A percentile compares a stretch with the other conserved stretches of the same genome.
Evolutionary conservation across 2,113 vertebrate genomes (phyloP).

Genomic region (Nibea coibor): DNA sequence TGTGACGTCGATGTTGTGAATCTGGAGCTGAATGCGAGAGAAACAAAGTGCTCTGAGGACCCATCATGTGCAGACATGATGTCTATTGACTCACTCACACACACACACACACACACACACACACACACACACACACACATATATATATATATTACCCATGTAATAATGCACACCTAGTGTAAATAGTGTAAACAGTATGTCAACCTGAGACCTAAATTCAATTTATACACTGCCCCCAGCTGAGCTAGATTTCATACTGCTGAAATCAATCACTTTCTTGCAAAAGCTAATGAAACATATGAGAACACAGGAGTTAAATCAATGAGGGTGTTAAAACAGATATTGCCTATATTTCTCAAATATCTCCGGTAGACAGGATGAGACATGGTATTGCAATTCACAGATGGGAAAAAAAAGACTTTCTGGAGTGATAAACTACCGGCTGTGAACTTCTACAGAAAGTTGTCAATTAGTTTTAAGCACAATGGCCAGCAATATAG

Average conservation of each 20-base stretch:
- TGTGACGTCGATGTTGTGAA: slow-evolving; percentile 15
- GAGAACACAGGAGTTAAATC: slow-evolving; percentile 61
- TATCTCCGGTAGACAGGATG: slow-evolving; percentile 15
- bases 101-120: not conserved
- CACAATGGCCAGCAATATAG: not conserved
- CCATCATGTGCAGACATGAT: slow-evolving; percentile 27
- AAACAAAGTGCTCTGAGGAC: slow-evolving; percentile 18
- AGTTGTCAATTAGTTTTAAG: slow-evolving; percentile 21
- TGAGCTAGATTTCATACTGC: slow-evolving; percentile 45
- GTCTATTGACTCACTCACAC: slow-evolving; percentile 26
- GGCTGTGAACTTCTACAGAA: not conserved
- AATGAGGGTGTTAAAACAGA: slow-evolving; percentile 50
- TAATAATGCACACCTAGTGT: slow-evolving; percentile 39
- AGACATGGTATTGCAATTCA: slow-evolving; percentile 4
- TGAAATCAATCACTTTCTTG: slow-evolving; percentile 70
- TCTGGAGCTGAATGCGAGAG: slow-evolving; percentile 5
- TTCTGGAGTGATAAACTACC: slow-evolving; percentile 7
- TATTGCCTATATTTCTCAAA: slow-evolving; percentile 47
- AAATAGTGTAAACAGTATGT: slow-evolving; percentile 60
- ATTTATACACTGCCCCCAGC: slow-evolving; percentile 60
- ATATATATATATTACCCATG: not conserved
- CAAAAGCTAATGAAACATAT: slow-evolving; percentile 72
- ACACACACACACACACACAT: not conserved
- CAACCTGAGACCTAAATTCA: slow-evolving; percentile 48
- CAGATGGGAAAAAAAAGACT: not conserved